phyloP scores from a whole-genome alignment of 2,888 invertebrate species.

The Serripes groenlandicus region DNA sequence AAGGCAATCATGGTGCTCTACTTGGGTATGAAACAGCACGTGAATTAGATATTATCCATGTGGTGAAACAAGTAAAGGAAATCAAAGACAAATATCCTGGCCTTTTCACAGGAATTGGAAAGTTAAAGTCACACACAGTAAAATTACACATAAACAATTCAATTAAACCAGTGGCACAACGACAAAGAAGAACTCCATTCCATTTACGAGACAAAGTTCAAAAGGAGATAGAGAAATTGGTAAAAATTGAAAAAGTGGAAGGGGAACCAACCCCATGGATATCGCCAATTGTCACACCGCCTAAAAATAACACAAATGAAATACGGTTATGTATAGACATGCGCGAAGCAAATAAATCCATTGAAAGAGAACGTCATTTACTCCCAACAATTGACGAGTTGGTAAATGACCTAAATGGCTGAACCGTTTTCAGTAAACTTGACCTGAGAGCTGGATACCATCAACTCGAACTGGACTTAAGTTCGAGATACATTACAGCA shows the following conservation, averaged over 20 bases:
- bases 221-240: slow-evolving; percentile 50
- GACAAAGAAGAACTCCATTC: slow-evolving; percentile 62
- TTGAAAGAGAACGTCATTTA: slow-evolving; percentile 60
- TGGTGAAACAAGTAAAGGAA: slow-evolving; percentile 43
- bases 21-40: slow-evolving; percentile 44
- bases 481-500: slow-evolving; percentile 72
- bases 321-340: slow-evolving; percentile 73
- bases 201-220: slow-evolving; percentile 53
- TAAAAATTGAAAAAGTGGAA: slow-evolving; percentile 53
- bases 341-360: slow-evolving; percentile 69
- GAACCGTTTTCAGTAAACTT: no score
- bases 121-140: slow-evolving; percentile 39
- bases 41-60: slow-evolving; percentile 24
- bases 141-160: no score
- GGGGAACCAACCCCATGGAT: slow-evolving; percentile 73
- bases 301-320: slow-evolving; percentile 54
- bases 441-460: slow-evolving; percentile 72
- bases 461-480: slow-evolving; percentile 65
- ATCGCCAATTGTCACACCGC: slow-evolving; percentile 58
- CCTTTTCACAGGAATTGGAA: slow-evolving; percentile 44
- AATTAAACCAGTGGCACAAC: no score
- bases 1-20: no score
- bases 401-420: slow-evolving; percentile 66
- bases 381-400: slow-evolving; percentile 71
- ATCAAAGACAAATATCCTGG: slow-evolving; percentile 32